These are phyloP conservation scores for Furnarius figulus DNA, from an alignment of 2,113 vertebrate genomes.

Conservation along the genomic window DNA sequence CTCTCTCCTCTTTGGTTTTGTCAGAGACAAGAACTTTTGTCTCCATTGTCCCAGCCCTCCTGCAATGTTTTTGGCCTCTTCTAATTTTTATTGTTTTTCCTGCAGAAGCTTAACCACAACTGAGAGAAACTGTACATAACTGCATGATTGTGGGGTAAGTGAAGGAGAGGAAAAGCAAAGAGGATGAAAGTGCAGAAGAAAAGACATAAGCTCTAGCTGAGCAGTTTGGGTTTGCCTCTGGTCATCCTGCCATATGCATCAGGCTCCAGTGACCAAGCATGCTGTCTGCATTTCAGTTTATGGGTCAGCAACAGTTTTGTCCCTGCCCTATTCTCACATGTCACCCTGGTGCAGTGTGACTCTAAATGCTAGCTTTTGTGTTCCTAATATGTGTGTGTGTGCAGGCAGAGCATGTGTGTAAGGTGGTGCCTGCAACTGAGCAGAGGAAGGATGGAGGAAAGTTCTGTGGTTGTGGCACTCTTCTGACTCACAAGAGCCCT, in stretches of 20 bases:
- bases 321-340: not conserved
- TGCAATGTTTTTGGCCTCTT: not conserved
- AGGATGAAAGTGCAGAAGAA: not conserved
- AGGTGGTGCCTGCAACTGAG: not conserved
- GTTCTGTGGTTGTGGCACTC: not conserved
- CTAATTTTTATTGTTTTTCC: not conserved
- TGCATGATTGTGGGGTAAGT: not conserved
- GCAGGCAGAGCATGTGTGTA: not conserved
- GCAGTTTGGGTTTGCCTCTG: not conserved
- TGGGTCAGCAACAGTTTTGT: not conserved
- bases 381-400: not conserved
- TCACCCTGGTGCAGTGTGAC: not conserved
- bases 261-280: not conserved
- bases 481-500: not conserved
- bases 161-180: not conserved
- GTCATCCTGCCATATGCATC: not conserved
- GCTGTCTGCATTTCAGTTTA: not conserved
- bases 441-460: not conserved
- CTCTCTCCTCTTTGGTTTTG: not conserved
- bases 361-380: not conserved
- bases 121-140: not conserved
- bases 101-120: not conserved
- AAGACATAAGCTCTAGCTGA: not conserved
- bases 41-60: not conserved
- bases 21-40: not conserved